phyloP scores from a whole-genome alignment of 2,113 vertebrate species.

The Upupa epops region DNA sequence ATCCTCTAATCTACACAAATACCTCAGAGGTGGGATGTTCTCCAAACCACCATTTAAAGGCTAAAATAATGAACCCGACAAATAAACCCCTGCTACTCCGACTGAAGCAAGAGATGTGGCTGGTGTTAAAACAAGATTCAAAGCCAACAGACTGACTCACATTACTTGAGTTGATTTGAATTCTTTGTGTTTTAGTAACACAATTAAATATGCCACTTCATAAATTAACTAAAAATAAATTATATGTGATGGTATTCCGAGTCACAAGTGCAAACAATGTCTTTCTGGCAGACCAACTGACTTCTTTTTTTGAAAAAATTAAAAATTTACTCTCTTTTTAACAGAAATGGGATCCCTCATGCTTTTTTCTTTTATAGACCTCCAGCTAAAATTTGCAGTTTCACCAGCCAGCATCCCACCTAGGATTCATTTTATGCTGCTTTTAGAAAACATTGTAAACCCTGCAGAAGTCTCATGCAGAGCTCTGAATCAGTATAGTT shows the following conservation, averaged over 20 bases:
- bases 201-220: neutral
- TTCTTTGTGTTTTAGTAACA: neutral
- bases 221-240: conserved; percentile 2
- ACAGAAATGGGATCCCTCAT: neutral
- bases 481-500: neutral
- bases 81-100: conserved; percentile 16
- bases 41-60: conserved; percentile 49
- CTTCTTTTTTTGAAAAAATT: neutral
- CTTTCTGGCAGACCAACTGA: neutral
- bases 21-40: conserved; percentile 27
- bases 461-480: neutral
- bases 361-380: neutral
- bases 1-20: conserved; percentile 43
- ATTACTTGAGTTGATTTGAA: neutral
- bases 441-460: neutral
- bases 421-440: neutral
- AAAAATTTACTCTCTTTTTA: neutral
- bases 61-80: conserved; percentile 29
- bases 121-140: neutral
- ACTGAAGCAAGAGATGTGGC: neutral
- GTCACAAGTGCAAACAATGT: neutral
- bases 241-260: neutral
- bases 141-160: neutral
- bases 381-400: neutral
- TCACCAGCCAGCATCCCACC: neutral